Percentiles rank a stretch among this genome's conserved stretches.
phyloP scores from a whole-genome alignment of 2,113 vertebrate genomes.

The Chamaea fasciata region DNA sequence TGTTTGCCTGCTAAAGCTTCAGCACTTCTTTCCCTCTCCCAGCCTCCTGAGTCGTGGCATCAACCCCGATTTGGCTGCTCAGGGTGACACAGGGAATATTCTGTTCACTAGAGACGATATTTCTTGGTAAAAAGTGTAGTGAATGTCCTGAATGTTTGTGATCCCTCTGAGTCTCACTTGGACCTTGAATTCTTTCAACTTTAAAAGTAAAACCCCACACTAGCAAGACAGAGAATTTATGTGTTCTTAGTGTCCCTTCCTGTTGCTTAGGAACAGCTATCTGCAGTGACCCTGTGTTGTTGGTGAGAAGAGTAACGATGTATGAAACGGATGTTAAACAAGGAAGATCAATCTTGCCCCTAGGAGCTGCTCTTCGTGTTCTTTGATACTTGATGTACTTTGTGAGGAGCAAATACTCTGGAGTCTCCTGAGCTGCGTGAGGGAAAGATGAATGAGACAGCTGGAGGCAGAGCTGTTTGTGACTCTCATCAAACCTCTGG shows the following conservation, averaged over 20 bases:
- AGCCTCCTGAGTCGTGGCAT: neutral
- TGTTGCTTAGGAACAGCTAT: constrained; percentile 47
- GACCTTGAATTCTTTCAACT: neutral
- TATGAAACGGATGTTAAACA: constrained; percentile 1
- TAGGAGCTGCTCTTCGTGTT: neutral
- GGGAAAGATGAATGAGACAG: neutral
- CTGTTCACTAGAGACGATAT: neutral
- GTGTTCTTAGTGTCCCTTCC: neutral
- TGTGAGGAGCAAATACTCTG: neutral
- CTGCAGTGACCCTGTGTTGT: neutral
- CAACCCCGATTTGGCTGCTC: neutral
- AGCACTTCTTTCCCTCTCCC: neutral
- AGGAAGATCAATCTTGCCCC: constrained; percentile 14
- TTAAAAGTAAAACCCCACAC: neutral
- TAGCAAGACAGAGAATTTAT: neutral
- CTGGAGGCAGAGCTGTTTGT: neutral
- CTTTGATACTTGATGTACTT: neutral
- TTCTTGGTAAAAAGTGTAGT: neutral
- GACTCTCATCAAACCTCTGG: neutral
- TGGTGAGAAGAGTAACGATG: neutral
- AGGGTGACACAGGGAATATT: neutral
- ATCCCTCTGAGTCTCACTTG: neutral
- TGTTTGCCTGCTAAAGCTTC: neutral
- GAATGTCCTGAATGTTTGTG: neutral
- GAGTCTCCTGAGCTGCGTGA: neutral